Conservation (phyloP, 2,797 vertebrate genomes). For the Sebastes taczanowskii region DNA sequence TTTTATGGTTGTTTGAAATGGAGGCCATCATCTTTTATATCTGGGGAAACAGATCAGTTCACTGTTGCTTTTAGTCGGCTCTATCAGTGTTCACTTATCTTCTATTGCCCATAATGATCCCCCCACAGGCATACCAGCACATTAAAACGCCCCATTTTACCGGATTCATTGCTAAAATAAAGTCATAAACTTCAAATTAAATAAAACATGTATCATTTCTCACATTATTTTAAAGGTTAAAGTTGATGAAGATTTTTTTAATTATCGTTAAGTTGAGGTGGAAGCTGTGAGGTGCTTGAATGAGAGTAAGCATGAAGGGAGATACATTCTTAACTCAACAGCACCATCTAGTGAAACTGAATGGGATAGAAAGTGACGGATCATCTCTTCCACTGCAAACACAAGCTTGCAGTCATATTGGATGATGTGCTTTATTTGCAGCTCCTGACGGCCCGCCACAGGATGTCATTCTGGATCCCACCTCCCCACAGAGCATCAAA, state of each 20-base stretch:
- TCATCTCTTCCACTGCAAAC: not conserved
- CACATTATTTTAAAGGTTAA: slow-evolving; percentile 52
- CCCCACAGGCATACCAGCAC: slow-evolving; percentile 37
- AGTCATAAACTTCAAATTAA: slow-evolving; percentile 46
- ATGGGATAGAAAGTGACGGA: not conserved
- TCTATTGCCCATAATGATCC: slow-evolving; percentile 52
- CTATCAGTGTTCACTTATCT: slow-evolving; percentile 51
- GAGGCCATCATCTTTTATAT: slow-evolving; percentile 42
- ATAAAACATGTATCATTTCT: slow-evolving; percentile 35
- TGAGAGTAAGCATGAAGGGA: not conserved
- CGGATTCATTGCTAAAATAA: slow-evolving; percentile 54
- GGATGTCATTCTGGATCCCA: slow-evolving; percentile 93
- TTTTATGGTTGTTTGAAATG: slow-evolving; percentile 48
- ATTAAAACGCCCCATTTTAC: slow-evolving; percentile 49
- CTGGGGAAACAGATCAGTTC: slow-evolving; percentile 33
- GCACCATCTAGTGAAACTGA: slow-evolving; percentile 62
- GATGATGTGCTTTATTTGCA: slow-evolving; percentile 68
- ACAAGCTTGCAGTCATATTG: slow-evolving; percentile 7
- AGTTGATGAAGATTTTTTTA: slow-evolving; percentile 30
- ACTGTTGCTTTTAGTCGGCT: slow-evolving; percentile 44
- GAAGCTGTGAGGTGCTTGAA: slow-evolving; percentile 9
- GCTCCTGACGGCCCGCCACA: slow-evolving; percentile 97
- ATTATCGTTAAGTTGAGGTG: slow-evolving; percentile 32
- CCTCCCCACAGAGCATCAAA: slow-evolving; percentile 98
- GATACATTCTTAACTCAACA: slow-evolving; percentile 34